Percentiles rank a stretch among this genome's conserved stretches.
Evolutionary conservation across 2,888 invertebrate genomes (phyloP).

Genomic region (Apodemia zela): DNA sequence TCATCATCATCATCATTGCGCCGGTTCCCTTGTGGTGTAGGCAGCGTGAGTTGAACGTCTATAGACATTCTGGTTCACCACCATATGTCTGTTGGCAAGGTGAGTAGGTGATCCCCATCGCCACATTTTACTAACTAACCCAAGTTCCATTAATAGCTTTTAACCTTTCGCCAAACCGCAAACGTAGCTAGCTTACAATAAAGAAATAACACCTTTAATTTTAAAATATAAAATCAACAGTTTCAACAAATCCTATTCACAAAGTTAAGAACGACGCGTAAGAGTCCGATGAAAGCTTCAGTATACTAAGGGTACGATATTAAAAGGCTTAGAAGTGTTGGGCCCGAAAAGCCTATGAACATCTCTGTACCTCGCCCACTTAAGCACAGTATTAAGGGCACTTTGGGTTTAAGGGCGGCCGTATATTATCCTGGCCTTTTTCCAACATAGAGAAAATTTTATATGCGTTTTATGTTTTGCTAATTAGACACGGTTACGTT

Average conservation of each 20-base stretch:
- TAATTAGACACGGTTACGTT: conserved; percentile 35
- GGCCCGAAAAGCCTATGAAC: conserved; percentile 73
- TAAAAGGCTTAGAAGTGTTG: conserved; percentile 78
- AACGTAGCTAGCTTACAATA: background rate
- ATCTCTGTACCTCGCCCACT: conserved; percentile 74
- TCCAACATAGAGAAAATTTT: conserved; percentile 44
- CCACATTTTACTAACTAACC: too few species aligned
- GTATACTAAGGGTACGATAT: conserved; percentile 62
- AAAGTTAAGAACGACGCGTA: conserved; percentile 55
- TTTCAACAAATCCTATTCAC: conserved; percentile 52
- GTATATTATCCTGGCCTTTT: conserved; percentile 68
- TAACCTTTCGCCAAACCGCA: too few species aligned
- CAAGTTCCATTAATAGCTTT: too few species aligned
- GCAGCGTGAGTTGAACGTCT: too few species aligned
- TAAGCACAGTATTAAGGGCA: conserved; percentile 78
- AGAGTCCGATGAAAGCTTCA: conserved; percentile 55
- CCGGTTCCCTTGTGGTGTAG: too few species aligned
- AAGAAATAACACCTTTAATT: conserved; percentile 16
- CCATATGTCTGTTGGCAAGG: too few species aligned
- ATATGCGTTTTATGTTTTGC: conserved; percentile 41
- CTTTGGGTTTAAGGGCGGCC: conserved; percentile 64
- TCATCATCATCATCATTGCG: too few species aligned
- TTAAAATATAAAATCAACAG: conserved; percentile 33
- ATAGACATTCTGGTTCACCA: too few species aligned
- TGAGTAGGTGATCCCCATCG: too few species aligned